A percentile compares a stretch with the other conserved stretches of the same genome.
Conservation (phyloP, 2,113 vertebrate species). For the Microtus richardsoni region DNA sequence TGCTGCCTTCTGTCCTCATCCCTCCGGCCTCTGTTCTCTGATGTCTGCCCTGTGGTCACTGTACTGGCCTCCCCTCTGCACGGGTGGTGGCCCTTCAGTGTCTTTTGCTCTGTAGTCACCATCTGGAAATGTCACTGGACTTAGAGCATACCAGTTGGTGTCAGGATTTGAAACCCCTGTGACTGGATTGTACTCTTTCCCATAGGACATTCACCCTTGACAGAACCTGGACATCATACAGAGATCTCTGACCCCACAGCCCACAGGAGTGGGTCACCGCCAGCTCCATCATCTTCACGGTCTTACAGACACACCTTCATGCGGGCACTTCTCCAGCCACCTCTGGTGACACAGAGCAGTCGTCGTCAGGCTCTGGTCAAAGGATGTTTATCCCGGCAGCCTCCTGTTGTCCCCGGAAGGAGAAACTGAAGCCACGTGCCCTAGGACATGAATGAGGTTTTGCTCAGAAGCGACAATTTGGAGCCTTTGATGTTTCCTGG, state of each 20-base stretch:
- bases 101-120: neutral
- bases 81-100: neutral
- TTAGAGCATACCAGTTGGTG: neutral
- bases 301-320: neutral
- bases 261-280: neutral
- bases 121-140: too few species aligned
- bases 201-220: too few species aligned
- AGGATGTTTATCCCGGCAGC: fast-evolving
- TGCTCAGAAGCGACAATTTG: too few species aligned
- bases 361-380: neutral
- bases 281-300: neutral
- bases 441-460: too few species aligned
- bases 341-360: neutral
- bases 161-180: neutral
- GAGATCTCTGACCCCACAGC: too few species aligned
- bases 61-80: fast-evolving
- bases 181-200: neutral
- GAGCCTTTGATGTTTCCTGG: neutral
- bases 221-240: too few species aligned
- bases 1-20: neutral
- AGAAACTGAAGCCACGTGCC: neutral
- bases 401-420: neutral
- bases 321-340: neutral
- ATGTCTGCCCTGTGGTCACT: fast-evolving
- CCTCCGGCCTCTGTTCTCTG: neutral